These are phyloP conservation scores for Desmophyllum pertusum DNA, from an alignment of 92 coral and sea anemone genomes.

Conservation along the genomic window DNA sequence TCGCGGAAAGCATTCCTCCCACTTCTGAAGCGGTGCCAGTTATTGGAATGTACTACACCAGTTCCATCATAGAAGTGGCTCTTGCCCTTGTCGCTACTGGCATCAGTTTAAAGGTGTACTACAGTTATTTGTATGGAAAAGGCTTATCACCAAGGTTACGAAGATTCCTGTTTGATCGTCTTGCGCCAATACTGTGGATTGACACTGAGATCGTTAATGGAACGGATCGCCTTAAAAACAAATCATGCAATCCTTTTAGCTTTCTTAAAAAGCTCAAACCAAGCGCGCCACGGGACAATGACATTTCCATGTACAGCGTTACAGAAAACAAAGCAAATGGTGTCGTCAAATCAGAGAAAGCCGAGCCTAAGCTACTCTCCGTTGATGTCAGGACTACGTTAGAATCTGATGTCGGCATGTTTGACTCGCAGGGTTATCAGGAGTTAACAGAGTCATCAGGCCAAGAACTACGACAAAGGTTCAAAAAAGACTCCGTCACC, in stretches of 20 bases:
- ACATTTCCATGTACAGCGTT: constrained; percentile 22
- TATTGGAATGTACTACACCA: constrained; percentile 81
- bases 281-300: neutral
- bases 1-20: constrained; percentile 86
- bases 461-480: constrained; percentile 34
- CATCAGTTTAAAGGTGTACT: constrained; percentile 74
- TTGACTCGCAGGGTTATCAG: no score
- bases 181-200: constrained; percentile 64
- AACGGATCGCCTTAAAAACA: neutral
- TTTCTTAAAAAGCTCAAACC: constrained; percentile 24
- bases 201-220: neutral
- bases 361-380: neutral
- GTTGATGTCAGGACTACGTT: neutral
- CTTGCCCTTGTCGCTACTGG: constrained; percentile 90
- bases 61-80: constrained; percentile 85
- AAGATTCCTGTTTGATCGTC: constrained; percentile 55
- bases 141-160: constrained; percentile 60
- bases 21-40: constrained; percentile 94
- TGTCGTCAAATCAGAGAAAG: neutral
- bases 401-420: neutral
- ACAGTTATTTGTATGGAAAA: constrained; percentile 66
- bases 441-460: neutral
- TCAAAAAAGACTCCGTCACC: neutral
- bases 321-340: constrained; percentile 12
- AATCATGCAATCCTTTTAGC: constrained; percentile 8